Conservation (phyloP, 2,113 vertebrate species). For the Lophochroa leadbeateri region DNA sequence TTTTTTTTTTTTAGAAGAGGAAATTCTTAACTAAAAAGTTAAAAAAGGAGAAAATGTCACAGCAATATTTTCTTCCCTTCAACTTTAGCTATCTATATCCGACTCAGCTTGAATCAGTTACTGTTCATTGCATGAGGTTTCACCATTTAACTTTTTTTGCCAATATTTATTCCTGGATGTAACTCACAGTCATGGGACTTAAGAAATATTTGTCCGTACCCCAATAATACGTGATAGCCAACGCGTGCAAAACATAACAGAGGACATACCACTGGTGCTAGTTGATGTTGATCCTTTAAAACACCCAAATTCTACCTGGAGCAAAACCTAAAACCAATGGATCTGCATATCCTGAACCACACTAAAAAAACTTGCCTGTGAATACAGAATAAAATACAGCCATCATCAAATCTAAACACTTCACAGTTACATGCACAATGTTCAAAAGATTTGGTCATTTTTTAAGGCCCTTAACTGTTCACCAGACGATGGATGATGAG, state of each 20-base stretch:
- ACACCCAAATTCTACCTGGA: neutral
- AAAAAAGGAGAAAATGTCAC: neutral
- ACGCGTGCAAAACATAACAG: neutral
- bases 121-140: conserved; percentile 28
- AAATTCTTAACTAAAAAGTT: neutral
- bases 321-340: neutral
- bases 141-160: conserved; percentile 47
- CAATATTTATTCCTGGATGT: conserved; percentile 48
- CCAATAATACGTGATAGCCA: neutral
- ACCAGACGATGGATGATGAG: neutral
- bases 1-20: neutral
- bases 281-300: neutral
- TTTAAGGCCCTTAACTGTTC: neutral
- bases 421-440: neutral
- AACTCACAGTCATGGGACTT: conserved; percentile 36
- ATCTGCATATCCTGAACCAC: neutral
- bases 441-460: neutral
- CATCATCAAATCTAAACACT: neutral
- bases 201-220: conserved; percentile 17
- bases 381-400: neutral
- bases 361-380: neutral
- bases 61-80: neutral
- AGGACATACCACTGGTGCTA: neutral
- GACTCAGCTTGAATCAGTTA: conserved; percentile 42
- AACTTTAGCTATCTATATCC: neutral